Evolutionary conservation across 2,113 vertebrate genomes (phyloP).

Genomic region (Rhombomys opimus): DNA sequence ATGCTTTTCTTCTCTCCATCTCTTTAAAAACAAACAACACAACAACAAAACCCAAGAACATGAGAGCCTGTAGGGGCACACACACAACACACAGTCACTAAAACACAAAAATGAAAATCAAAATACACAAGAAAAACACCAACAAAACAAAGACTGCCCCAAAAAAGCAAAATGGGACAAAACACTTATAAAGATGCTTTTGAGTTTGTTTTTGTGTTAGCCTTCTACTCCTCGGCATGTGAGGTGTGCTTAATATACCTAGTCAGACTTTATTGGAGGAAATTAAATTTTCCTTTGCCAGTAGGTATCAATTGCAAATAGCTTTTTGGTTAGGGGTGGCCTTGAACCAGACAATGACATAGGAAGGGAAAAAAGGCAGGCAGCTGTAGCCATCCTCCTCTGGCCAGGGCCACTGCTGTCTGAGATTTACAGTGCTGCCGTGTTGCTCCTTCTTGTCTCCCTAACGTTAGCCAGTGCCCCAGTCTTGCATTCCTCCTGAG

Average conservation of each 20-base stretch:
- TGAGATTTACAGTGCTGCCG: not conserved
- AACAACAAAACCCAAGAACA: not conserved
- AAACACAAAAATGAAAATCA: not conserved
- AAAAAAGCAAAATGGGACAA: not conserved
- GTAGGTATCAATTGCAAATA: not conserved
- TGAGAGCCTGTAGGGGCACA: not conserved
- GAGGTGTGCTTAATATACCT: not conserved
- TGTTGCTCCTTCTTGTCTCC: not conserved
- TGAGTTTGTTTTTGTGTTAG: not conserved
- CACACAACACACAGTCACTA: not conserved
- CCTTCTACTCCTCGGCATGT: not conserved
- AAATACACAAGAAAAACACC: not conserved
- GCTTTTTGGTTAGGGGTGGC: not conserved
- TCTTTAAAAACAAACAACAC: not conserved
- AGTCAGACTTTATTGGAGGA: not conserved
- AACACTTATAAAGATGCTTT: not conserved
- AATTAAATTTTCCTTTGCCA: not conserved
- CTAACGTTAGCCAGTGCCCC: not conserved
- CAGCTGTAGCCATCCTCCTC: too few species aligned
- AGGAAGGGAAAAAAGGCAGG: not conserved
- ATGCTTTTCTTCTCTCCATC: not conserved
- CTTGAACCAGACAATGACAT: not conserved
- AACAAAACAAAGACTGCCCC: not conserved
- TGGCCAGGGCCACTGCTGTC: too few species aligned
- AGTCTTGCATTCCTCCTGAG: not conserved